Evolutionary conservation across 2,888 invertebrate species (phyloP).

Genomic region (Synergus umbraculus): DNA sequence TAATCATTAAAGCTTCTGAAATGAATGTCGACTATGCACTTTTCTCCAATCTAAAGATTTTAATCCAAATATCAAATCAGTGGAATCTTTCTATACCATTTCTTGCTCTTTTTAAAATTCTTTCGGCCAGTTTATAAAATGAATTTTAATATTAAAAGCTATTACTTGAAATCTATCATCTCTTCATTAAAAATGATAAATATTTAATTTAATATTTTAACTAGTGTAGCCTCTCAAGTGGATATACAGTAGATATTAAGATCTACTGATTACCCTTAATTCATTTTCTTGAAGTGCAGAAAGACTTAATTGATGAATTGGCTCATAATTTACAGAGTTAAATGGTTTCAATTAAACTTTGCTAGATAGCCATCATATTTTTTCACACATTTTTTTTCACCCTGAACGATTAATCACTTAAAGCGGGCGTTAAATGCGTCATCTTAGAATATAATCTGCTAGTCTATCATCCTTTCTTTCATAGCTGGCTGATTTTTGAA

Average conservation of each 20-base stretch:
- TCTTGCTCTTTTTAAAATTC: not conserved
- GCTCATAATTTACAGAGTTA: not conserved
- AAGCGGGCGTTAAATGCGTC: not conserved
- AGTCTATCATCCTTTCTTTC: not conserved
- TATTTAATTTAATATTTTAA: too few relatives aligned
- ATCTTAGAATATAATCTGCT: not conserved
- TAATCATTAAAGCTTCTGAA: not conserved
- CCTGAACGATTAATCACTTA: not conserved
- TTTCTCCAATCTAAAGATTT: not conserved
- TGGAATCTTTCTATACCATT: not conserved
- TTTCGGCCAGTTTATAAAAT: too few relatives aligned
- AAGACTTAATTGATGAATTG: not conserved
- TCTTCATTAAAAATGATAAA: too few relatives aligned
- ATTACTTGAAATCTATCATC: too few relatives aligned
- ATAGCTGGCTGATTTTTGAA: not conserved
- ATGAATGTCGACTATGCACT: not conserved
- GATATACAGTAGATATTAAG: too few relatives aligned
- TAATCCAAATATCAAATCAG: too few relatives aligned
- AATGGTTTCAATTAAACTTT: not conserved
- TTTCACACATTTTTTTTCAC: not conserved
- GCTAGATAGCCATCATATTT: not conserved
- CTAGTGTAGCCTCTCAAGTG: too few relatives aligned
- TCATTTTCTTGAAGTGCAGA: too few relatives aligned
- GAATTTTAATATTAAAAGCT: too few relatives aligned
- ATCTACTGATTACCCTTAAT: too few relatives aligned